Conservation (phyloP, 2,888 invertebrate genomes). For the Kuschelorhynchus macadamiae region DNA sequence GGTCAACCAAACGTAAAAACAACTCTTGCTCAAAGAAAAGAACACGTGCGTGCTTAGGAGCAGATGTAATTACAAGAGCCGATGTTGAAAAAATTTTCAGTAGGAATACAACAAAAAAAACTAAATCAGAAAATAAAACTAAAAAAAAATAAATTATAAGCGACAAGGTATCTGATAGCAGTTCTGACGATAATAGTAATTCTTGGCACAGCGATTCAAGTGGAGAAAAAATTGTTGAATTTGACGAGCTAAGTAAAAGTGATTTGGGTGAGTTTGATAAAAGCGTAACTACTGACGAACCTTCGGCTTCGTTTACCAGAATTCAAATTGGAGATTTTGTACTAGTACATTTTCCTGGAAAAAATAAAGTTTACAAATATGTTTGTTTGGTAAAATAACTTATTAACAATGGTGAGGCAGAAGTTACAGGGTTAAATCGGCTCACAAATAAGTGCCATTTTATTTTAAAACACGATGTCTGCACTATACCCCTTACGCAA, state of each 20-base stretch:
- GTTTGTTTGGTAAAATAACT: slow-evolving; percentile 9
- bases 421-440: background rate
- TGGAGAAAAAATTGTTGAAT: no score
- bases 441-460: background rate
- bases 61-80: slow-evolving; percentile 8
- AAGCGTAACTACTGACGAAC: background rate
- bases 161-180: background rate
- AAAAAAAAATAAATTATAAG: background rate
- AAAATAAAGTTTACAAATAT: slow-evolving; percentile 11
- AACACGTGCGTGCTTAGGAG: slow-evolving; percentile 12
- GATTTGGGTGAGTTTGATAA: background rate
- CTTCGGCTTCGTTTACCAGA: background rate
- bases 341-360: background rate
- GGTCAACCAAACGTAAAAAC: slow-evolving; percentile 19
- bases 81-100: background rate
- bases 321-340: slow-evolving; percentile 7
- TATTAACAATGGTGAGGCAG: background rate
- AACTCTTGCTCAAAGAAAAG: slow-evolving; percentile 3
- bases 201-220: no score
- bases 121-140: background rate
- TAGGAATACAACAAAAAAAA: no score
- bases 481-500: background rate
- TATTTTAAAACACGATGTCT: background rate
- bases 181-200: no score
- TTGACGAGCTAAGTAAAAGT: no score